Evolutionary conservation across 2,113 vertebrate species (phyloP), one percentile per base, ranked within the genome.

Genomic region (Aphyosemion australe): DNA sequence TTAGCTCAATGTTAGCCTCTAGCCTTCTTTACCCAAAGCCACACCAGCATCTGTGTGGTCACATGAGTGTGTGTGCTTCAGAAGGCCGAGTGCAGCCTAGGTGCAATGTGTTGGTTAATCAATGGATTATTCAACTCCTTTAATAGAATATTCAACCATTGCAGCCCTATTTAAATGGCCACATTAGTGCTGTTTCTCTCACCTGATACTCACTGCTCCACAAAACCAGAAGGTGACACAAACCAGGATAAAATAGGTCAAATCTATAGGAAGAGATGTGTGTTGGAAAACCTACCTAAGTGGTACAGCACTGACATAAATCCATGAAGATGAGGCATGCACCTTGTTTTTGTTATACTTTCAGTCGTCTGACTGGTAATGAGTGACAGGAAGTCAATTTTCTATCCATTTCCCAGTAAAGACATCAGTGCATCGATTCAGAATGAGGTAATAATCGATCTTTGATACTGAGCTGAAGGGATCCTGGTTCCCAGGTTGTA

Each of bases 371-470:
- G 7, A 20, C 34, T 59, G 60, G 55, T 69, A n/a, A n/a, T 51
- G 69, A 72, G 61, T 68, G 70, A 82, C 79, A 76, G 55, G 58
- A 37, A 49, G 54, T 65, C 53, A n/a, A 37, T 62, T 65, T 66
- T 58, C 53, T 32, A 43, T 75, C 60, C 50, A 45, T 78, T 80
- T 89, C 76, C 76, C 79, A 76, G 83, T 79, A 72, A 83, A 80
- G 78, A 79, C 51, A 54, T 61, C 61, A 55, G 9, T 46, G 49
- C 61, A 75, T 78, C 41, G 39, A 84, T 82, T 47, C 41, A 47
- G 64, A 61, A 48, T 76, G 76, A 84, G 66, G 61, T 52, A 34
- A 80, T 80, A 55, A 90, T 87, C 18, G 75, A 89, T 86, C 71
- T 46, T 7, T 42, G 71, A 87, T 80, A 77, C 37, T 48, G 82